Base-by-base conservation (phyloP, 2,888 invertebrate genomes). In the Tinea trinotella region DNA sequence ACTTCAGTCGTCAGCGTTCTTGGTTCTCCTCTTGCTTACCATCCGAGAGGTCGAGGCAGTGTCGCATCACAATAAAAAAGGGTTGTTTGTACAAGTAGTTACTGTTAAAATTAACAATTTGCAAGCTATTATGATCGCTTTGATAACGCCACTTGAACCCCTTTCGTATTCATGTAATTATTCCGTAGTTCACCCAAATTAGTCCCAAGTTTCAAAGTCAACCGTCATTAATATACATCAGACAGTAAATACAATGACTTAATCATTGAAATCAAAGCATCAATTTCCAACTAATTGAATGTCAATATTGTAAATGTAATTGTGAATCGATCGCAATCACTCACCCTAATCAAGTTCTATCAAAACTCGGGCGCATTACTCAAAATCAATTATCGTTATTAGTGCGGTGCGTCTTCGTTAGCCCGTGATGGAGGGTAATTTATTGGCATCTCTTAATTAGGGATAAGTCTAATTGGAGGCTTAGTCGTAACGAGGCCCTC, bases 401-500 rank as follows among this genome's bases (percentile, higher is more conserved):
- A 85, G 85, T 81, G 77, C 75, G 81, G 77, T 78, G 78, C 84
- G 84, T 85, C 86, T 85, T 86, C 85, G 84, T 84, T 84, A 85
- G 82, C 69, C 83, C 79, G 79, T 86, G 87, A 86, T 86, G 85
- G 87, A 85, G 87, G 85, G 87, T 86, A 87, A 87, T 87, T 87
- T 87, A 87, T 87, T 84, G 87, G 87, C 87, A 87, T 87, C 87
- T 87, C 87, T 87, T 87, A 87, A 87, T 87, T 87, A 87, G 87
- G 87, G 87, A 86, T 87, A 87, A 86, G 87, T 87, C 87, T 87
- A 87, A 87, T 87, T 87, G 87, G 86, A 80, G 85, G 87, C 87
- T 87, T 86, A 87, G 84, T 80, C 76, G 84, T 87, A 87, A 87
- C 87, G 86, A 87, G 86, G 76, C 85, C 75, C 85, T 85, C 81